These are phyloP conservation scores for Dascyllus trimaculatus DNA, from an alignment of 2,113 vertebrate species.

Conservation along the genomic window DNA sequence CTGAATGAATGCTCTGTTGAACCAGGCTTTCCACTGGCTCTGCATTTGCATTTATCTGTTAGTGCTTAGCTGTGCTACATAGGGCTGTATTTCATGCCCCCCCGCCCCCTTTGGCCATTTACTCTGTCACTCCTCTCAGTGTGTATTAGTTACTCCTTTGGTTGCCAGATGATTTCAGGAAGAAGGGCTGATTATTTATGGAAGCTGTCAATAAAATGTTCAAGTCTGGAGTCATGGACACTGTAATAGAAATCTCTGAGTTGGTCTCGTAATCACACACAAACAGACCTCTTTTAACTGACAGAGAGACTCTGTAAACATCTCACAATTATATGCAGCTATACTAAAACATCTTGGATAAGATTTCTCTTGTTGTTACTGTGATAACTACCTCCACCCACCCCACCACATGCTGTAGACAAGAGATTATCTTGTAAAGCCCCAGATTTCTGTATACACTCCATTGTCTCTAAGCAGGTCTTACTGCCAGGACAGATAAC, in stretches of 20 bases:
- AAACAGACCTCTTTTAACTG: not conserved
- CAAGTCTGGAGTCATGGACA: not conserved
- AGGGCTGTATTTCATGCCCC: conserved; percentile 24
- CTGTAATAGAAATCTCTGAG: not conserved
- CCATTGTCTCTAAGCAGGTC: conserved; percentile 31
- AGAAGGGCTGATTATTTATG: not conserved
- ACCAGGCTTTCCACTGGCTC: conserved; percentile 3
- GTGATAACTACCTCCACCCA: not conserved
- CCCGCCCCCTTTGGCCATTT: not conserved
- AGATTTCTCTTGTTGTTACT: not conserved
- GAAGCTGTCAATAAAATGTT: not conserved
- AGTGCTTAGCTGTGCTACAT: conserved; percentile 18
- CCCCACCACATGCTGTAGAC: not conserved
- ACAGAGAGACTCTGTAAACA: not conserved
- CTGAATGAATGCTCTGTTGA: conserved; percentile 79
- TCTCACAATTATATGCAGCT: not conserved
- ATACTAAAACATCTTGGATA: not conserved
- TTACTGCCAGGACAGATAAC: not conserved
- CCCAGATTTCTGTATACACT: not conserved
- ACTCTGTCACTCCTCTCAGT: not conserved
- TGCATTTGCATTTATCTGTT: conserved; percentile 35
- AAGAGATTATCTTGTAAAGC: not conserved
- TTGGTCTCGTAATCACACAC: not conserved
- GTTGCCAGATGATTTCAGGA: not conserved
- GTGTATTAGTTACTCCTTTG: not conserved